These are phyloP conservation scores for Crotalus helleri DNA, from an alignment of 2,113 vertebrate genomes.

Conservation along the genomic window DNA sequence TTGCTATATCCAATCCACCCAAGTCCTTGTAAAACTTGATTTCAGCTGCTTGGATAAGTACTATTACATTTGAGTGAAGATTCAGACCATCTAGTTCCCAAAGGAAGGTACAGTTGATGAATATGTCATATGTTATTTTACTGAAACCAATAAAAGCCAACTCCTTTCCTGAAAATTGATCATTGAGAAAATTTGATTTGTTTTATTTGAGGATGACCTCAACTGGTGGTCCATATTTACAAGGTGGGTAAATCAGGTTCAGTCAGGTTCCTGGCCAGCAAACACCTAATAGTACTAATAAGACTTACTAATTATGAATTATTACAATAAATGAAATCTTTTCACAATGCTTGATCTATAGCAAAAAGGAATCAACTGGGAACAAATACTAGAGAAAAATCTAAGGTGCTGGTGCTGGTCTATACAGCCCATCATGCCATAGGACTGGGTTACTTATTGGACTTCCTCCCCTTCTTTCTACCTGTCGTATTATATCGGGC, in stretches of 20 bases:
- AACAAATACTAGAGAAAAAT: not conserved
- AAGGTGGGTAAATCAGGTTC: not conserved
- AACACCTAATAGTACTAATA: not conserved
- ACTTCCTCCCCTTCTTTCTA: not conserved
- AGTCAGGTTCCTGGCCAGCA: not conserved
- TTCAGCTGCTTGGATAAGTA: not conserved
- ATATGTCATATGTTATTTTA: not conserved
- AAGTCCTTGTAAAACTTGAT: not conserved
- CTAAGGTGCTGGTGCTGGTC: not conserved
- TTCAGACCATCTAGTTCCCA: not conserved
- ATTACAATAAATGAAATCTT: not conserved
- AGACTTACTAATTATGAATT: not conserved
- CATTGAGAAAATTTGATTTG: not conserved
- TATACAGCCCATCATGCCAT: not conserved
- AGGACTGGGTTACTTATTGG: not conserved
- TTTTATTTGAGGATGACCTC: not conserved
- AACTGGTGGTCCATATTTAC: not conserved
- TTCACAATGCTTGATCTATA: not conserved
- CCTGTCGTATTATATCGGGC: not conserved
- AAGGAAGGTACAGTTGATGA: not conserved
- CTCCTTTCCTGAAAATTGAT: not conserved
- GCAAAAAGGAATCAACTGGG: not conserved
- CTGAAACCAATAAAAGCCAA: not conserved
- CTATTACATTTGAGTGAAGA: not conserved
- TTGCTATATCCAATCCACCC: not conserved